Evolutionary conservation across 1,140 invertebrate genomes (phyloP), one percentile per base, ranked within the genome.

Genomic region (Limonius californicus): DNA sequence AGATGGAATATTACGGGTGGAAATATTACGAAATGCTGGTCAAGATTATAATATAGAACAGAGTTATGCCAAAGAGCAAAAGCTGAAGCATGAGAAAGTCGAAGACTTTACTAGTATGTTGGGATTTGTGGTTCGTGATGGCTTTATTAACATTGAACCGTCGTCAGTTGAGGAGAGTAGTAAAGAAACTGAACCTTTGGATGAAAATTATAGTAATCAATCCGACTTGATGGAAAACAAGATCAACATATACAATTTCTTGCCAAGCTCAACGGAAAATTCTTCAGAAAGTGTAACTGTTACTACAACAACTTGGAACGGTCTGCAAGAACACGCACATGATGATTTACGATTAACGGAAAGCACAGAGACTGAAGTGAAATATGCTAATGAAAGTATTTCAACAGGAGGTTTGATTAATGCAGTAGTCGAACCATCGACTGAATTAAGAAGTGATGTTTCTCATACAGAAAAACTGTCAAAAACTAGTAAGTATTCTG

Each of bases 1-100:
- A 60, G 92, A 98, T 80, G 97, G 97, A 11, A 95, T 99, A 66
- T 80, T 99, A 1, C 78, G 93, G 70, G 94, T 99, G n/a, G 96
- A 99, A 81, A 96, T 99, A 70, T 82, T 97, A 50, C 82, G 86
- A 65, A 90, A 93, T 77, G 74, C 81, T n/a, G 82, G 79, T 16
- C 81, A 85, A 54, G 85, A 87, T 74, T 90, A 90, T 68, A 87
- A 84, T 68, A 84, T 92, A 71, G 85, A 90, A 75, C 87, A 92
- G 71, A 91, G 89, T 69, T 92, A 92, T 77, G 88, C 87, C 7
- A 89, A 89, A 70, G 89, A 91, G 69, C 83, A 86, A 62, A 86
- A 85, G 74, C 70, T 91, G 39, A 82, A 85, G 64, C 85, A 87
- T 72, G 83, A 86, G 55, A 86, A 87, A 73, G 73, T 80, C 19